Evolutionary conservation across 2,888 invertebrate species (phyloP), one percentile per base, ranked within the genome.

Genomic region (Sinodicranocentrus sp.): DNA sequence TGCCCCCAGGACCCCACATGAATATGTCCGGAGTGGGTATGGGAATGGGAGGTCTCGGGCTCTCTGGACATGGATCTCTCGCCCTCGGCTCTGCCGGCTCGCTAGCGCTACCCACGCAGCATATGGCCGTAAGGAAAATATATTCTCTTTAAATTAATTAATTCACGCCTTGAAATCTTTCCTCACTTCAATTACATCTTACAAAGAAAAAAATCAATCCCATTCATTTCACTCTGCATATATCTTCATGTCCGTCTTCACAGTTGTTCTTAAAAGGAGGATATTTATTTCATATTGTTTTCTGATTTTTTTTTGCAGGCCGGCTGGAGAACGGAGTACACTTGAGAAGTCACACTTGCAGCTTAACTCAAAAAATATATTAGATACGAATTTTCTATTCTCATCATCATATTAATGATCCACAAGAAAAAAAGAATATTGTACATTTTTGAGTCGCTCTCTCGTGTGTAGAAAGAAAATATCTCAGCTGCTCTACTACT

Each of bases 241-340:
- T 71, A n/a, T n/a, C n/a, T n/a, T n/a, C n/a, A n/a, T n/a, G n/a
- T n/a, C n/a, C n/a, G n/a, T n/a, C n/a, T n/a, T n/a, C n/a, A n/a
- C n/a, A n/a, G n/a, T n/a, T n/a, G n/a, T n/a, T n/a, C n/a, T n/a
- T n/a, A n/a, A n/a, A n/a, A n/a, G n/a, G n/a, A n/a, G n/a, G n/a
- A n/a, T n/a, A n/a, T n/a, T n/a, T n/a, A n/a, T n/a, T 21, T 26
- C 61, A 33, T 52, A 26, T 77, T 59, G 39, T 72, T 54, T 83
- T 61, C 54, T 65, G 10, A 90, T 89, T 90, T 90, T 91, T 92
- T 90, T 90, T 94, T 94, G 84, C 94, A 96, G 96, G 94, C 95
- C 91, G 95, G 96, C 90, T 96, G 96, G 96, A 94, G 96, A 92
- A 95, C 96, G 90, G 96, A 96, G 92, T 96, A 96, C 92, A 96